phyloP scores from a whole-genome alignment of 2,113 vertebrate genomes.

The Cyanoliseus patagonus region DNA sequence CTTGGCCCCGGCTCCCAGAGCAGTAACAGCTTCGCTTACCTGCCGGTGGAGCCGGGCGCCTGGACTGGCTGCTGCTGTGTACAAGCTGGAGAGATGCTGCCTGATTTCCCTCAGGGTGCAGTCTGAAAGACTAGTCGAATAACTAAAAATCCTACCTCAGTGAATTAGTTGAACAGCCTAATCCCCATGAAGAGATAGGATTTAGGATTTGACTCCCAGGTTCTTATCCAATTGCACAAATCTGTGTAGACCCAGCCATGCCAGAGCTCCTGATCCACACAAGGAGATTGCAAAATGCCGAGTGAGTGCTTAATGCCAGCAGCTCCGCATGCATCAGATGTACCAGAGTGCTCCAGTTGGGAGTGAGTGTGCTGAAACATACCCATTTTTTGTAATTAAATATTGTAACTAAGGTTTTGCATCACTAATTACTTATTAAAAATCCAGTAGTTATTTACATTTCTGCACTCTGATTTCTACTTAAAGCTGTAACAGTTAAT shows the following conservation, averaged over 20 bases:
- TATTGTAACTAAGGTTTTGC: slow-evolving; percentile 1
- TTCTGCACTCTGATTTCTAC: slow-evolving; percentile 37
- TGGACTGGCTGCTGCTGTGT: not conserved
- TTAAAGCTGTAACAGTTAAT: slow-evolving; percentile 32
- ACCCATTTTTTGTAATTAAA: slow-evolving; percentile 36
- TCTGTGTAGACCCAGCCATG: not conserved
- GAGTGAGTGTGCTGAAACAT: not conserved
- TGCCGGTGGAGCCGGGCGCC: not conserved
- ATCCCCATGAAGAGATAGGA: slow-evolving; percentile 65
- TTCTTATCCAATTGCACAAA: slow-evolving; percentile 64
- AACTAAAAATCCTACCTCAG: slow-evolving; percentile 31
- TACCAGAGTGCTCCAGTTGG: not conserved
- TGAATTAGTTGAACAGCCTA: slow-evolving; percentile 47
- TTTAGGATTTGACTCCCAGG: slow-evolving; percentile 54
- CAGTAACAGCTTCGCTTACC: not conserved
- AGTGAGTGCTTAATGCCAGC: not conserved
- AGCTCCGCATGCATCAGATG: not conserved
- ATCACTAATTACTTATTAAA: slow-evolving; percentile 47
- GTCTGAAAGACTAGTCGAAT: not conserved
- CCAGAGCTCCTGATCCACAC: not conserved
- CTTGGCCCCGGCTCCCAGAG: not conserved
- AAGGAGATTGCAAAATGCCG: not conserved
- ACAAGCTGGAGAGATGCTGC: slow-evolving; percentile 9
- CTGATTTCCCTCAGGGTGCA: slow-evolving; percentile 59
- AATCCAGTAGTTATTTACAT: slow-evolving; percentile 58